Base-by-base conservation (phyloP, 1,140 invertebrate genomes). In the Thaumetopoea pityocampa region DNA sequence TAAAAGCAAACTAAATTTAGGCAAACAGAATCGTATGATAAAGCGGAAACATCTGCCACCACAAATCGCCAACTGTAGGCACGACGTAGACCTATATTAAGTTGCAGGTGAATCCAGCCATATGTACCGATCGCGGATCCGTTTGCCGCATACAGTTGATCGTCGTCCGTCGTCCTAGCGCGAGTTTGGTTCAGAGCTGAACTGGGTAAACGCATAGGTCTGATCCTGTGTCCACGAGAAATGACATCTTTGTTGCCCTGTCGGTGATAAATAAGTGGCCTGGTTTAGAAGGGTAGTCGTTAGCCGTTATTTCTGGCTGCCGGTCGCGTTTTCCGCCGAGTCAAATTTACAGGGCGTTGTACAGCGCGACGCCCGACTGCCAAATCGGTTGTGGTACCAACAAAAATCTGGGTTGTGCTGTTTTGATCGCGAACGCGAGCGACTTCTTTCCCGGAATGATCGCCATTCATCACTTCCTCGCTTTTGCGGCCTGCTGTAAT, bases 341-440 rank as follows among this genome's bases (percentile, higher is more conserved):
- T 1, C n/a, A 19, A 22, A 49, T 9, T 41, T 24, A 20, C 51
- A 58, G 1, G 50, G 55, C 10, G 27, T 35, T 8, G 11, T 6
- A 17, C 51, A 47, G 7, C 45, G 33, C 3, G 10, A 26, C 6
- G 51, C 45, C 8, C 45, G 28, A 4, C 1, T 9, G 8, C 49
- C 44, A 26, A 48, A 57, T 12, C 41, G 42, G n/a, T 5, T 5
- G 18, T 56, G 47, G 9, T 43, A 50, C 47, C 47, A 43, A 10
- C 47, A 44, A 1, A 18, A 4, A 5, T 38, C 33, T 7, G 9
- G 24, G n/a, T 17, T 16, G 0, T 8, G 26, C 27, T 33, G 44
- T 9, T 10, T 40, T 7, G 48, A 28, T 1, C 24, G 8, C 2
- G 38, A 50, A 16, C 36, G 15, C 9, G 43, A 18, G 14, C 24